Percentiles rank a stretch among this genome's conserved stretches.
phyloP scores from a whole-genome alignment of 2,113 vertebrate genomes.

The Meles meles region DNA sequence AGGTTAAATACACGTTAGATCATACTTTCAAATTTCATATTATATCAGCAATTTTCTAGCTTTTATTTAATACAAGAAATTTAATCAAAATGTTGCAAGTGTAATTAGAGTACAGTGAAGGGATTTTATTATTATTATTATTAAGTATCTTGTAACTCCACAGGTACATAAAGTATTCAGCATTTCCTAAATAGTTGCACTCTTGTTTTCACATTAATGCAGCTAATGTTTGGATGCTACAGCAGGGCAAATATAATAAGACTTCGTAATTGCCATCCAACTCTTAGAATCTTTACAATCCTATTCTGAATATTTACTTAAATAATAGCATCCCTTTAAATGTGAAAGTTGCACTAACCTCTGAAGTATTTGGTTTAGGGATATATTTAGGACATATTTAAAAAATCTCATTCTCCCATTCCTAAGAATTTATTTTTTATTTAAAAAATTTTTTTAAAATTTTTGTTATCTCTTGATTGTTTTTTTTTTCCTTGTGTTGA shows the following conservation, averaged over 20 bases:
- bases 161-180: neutral
- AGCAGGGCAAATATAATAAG: neutral
- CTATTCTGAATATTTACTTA: neutral
- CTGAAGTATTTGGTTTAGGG: neutral
- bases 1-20: conserved; percentile 75
- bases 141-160: neutral
- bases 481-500: neutral
- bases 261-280: neutral
- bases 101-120: conserved; percentile 20
- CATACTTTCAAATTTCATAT: conserved; percentile 60
- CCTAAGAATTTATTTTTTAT: neutral
- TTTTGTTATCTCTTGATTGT: neutral
- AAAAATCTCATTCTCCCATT: neutral
- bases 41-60: conserved; percentile 59
- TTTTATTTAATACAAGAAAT: conserved; percentile 66
- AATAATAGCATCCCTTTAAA: neutral
- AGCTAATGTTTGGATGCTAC: neutral
- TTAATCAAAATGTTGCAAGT: conserved; percentile 40
- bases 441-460: neutral
- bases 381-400: neutral
- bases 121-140: neutral
- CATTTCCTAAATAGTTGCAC: neutral
- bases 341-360: neutral
- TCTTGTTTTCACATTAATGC: neutral
- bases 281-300: neutral